phyloP scores from a whole-genome alignment of 1,140 invertebrate genomes.

The Eurosta solidaginis region DNA sequence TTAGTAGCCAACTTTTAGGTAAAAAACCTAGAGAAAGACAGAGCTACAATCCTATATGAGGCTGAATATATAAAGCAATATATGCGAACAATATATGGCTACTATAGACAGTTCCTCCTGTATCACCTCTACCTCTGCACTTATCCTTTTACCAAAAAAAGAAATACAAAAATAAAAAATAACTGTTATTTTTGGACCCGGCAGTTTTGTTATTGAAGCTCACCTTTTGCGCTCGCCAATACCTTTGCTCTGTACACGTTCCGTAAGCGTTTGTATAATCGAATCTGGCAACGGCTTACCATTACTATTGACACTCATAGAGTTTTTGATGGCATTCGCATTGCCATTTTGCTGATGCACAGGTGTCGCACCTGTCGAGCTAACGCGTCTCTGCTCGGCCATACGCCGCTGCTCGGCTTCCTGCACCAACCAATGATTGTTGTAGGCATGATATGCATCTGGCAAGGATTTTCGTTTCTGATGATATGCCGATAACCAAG shows the following conservation, averaged over 20 bases:
- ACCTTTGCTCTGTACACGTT: slow-evolving; percentile 70
- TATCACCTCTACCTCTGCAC: no score
- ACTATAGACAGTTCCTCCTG: no score
- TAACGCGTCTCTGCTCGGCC: slow-evolving; percentile 44
- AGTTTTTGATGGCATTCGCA: neutral
- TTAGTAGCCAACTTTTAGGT: no score
- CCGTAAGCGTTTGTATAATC: slow-evolving; percentile 73
- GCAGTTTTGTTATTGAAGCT: neutral
- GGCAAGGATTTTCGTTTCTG: slow-evolving; percentile 70
- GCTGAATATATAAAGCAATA: no score
- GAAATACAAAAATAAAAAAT: neutral
- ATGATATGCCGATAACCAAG: slow-evolving; percentile 66
- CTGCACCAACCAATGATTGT: slow-evolving; percentile 85
- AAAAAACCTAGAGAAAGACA: no score
- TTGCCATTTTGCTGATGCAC: slow-evolving; percentile 38
- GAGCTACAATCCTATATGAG: no score
- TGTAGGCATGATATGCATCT: slow-evolving; percentile 64
- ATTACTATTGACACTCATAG: slow-evolving; percentile 39
- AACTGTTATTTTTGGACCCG: neutral
- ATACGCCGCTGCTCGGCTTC: slow-evolving; percentile 89
- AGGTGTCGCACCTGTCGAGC: slow-evolving; percentile 35
- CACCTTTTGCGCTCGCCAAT: slow-evolving; percentile 61
- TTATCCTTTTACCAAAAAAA: no score
- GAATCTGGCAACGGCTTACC: slow-evolving; percentile 70
- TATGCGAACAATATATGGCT: no score